Base-by-base conservation (phyloP, 2,797 vertebrate genomes). In the Tarsius wallacei region DNA sequence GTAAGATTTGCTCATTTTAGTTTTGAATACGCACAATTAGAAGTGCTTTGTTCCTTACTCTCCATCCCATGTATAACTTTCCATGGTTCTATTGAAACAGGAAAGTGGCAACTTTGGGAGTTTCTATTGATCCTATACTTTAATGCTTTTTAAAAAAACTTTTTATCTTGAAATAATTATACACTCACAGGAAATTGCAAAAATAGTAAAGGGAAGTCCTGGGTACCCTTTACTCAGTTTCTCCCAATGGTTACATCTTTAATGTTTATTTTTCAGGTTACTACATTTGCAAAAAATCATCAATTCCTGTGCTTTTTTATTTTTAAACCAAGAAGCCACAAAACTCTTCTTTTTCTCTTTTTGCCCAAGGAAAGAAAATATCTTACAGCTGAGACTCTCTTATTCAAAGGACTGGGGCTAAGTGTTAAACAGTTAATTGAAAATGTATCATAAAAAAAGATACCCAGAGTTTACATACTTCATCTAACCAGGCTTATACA, bases 161-260 rank as follows among this genome's bases (percentile, higher is more conserved):
- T 86, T 70, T 95, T 74, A 47, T 59, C 89, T 82, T 36, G 0
- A 96, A 93, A 77, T 90, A 84, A 81, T 93, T 88, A 63, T 28
- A 70, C 31, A 80, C 26, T 91, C 71, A 87, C 22, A 83, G 61
- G 22, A 76, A 86, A 63, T 66, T 86, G 22, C 28, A 91, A 78
- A 95, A 68, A 33, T 11, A 6, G 22, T 63, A 59, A 15, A 59
- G 55, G 24, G n/a, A 76, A 78, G 59, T 68, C 80, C 68, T 26
- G 31, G 21, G 47, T 57, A 31, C 5, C 2, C 11, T 80, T 91
- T 47, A 49, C 24, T 42, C 24, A 22, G 19, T 63, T 28, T 87
- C 47, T 76, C 51, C 85, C 8, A n/a, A 15, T 16, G 33, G 5
- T 55, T 92, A 24, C 15, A 26, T 68, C 28, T 64, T 71, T 85